Conservation (phyloP, 2,888 invertebrate species). For the Griposia aprilina region DNA sequence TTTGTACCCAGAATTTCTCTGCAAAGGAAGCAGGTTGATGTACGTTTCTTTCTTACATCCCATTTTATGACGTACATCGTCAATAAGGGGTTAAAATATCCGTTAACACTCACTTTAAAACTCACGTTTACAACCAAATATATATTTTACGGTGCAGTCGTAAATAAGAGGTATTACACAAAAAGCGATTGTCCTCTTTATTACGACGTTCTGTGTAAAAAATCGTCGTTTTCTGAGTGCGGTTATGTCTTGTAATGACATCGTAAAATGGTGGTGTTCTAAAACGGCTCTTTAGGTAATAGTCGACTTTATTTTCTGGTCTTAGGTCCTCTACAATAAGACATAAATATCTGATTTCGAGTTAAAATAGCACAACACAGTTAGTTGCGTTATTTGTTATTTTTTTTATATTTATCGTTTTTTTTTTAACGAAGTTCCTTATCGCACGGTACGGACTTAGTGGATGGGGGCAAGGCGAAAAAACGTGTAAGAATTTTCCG, state of each 20-base stretch:
- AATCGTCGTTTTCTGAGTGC: constrained; percentile 57
- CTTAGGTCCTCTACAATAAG: not conserved
- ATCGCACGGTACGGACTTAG: no score
- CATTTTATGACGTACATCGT: constrained; percentile 32
- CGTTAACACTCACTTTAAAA: constrained; percentile 64
- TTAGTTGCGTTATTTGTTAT: not conserved
- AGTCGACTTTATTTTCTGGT: constrained; percentile 2
- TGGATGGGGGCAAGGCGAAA: no score
- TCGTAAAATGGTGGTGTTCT: constrained; percentile 57
- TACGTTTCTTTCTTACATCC: constrained; percentile 1
- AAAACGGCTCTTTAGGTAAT: constrained; percentile 4
- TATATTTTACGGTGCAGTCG: constrained; percentile 64
- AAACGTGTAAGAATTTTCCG: no score
- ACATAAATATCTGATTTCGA: not conserved
- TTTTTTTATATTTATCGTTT: no score
- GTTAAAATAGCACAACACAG: not conserved
- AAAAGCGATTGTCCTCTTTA: constrained; percentile 73
- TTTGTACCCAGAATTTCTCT: not conserved
- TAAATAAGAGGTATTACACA: constrained; percentile 71
- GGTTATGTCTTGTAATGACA: constrained; percentile 66
- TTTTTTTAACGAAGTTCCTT: no score
- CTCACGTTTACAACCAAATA: constrained; percentile 60
- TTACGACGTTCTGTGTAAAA: constrained; percentile 65
- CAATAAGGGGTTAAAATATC: constrained; percentile 55
- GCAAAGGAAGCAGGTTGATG: constrained; percentile 7